phyloP scores from a whole-genome alignment of 2,888 invertebrate species.

The Philopedon plagiatum region DNA sequence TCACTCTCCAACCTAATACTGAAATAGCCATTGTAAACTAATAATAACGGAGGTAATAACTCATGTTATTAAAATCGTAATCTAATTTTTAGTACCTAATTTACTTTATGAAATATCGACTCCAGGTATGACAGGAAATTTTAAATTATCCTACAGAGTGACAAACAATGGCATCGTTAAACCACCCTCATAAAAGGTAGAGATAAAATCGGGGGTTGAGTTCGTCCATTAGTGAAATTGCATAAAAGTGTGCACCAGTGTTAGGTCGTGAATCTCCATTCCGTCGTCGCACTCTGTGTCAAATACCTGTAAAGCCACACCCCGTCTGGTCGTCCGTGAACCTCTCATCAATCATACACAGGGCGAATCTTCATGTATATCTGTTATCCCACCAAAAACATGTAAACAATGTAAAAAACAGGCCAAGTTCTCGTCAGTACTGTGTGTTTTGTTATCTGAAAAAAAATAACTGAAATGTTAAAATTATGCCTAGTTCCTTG shows the following conservation, averaged over 20 bases:
- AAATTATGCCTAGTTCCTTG: too few relatives aligned
- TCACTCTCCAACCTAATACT: too few relatives aligned
- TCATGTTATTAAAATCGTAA: too few relatives aligned
- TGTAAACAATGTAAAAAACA: too few relatives aligned
- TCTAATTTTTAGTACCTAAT: too few relatives aligned
- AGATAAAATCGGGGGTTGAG: conserved; percentile 18
- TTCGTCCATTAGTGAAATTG: conserved; percentile 29
- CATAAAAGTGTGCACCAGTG: conserved; percentile 13
- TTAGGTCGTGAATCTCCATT: not conserved
- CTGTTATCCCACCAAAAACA: not conserved
- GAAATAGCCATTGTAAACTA: too few relatives aligned
- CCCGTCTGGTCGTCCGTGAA: conserved; percentile 20
- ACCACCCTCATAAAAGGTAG: not conserved
- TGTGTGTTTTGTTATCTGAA: too few relatives aligned
- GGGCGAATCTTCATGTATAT: not conserved
- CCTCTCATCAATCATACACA: too few relatives aligned
- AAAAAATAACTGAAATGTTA: too few relatives aligned
- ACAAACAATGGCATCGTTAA: conserved; percentile 4
- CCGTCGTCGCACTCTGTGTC: conserved; percentile 8
- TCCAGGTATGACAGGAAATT: not conserved
- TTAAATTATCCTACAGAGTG: not conserved
- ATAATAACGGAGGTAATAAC: too few relatives aligned
- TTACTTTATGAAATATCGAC: too few relatives aligned
- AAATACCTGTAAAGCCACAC: conserved; percentile 17
- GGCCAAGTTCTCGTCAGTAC: too few relatives aligned